Conservation (phyloP, 2,797 vertebrate genomes). For the Loriculus beryllinus region DNA sequence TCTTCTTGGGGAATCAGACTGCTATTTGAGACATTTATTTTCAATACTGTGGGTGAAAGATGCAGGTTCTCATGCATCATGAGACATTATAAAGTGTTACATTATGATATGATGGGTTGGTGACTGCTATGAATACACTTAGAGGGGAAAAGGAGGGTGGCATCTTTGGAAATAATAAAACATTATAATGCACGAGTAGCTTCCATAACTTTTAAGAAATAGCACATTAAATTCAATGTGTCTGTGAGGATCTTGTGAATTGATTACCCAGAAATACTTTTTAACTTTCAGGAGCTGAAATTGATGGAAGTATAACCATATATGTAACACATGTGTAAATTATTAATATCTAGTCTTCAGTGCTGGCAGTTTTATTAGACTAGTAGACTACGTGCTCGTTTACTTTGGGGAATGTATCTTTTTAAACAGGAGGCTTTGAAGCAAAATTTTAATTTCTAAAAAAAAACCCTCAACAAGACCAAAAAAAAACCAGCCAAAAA, state of each 20-base stretch:
- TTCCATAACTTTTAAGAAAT: background rate
- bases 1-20: background rate
- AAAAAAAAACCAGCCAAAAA: background rate
- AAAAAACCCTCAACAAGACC: background rate
- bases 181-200: background rate
- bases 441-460: background rate
- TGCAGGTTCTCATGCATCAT: background rate
- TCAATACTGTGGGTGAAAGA: background rate
- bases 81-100: background rate
- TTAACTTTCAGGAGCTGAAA: background rate
- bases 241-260: background rate
- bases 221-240: background rate
- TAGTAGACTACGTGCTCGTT: background rate
- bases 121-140: background rate
- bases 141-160: background rate
- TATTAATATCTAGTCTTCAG: background rate
- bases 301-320: background rate
- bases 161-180: background rate
- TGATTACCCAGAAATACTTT: background rate
- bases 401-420: background rate
- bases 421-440: background rate
- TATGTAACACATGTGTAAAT: background rate
- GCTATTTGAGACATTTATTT: background rate
- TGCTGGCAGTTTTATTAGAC: background rate
- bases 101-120: background rate